Evolutionary conservation across 1,140 invertebrate species (phyloP), one percentile per base, ranked within the genome.

Genomic region (Zaprionus lachaisei): DNA sequence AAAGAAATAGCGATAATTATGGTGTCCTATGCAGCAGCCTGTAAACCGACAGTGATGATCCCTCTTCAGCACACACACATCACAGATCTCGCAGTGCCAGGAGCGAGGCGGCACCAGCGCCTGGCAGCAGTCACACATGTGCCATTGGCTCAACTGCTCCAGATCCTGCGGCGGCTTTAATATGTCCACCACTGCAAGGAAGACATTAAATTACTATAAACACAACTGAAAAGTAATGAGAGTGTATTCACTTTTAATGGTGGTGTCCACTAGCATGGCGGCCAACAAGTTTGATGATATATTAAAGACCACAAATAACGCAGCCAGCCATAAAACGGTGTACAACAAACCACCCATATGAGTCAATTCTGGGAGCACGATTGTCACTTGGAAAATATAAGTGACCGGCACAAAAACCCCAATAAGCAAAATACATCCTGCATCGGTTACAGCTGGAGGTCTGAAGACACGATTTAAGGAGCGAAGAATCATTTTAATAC

Each of bases 41-140:
- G 96, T 96, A 92, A 99, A 99, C 38, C 96, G 96, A 91, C 98
- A 99, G 91, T 99, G 98, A 93, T 99, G 98, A 92, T 99, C 98
- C 79, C 98, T 94, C 92, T 98, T 98, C 5, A 99, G 91, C 49
- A 99, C 96, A 87, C 98, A 99, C 22, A 94, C 93, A 69, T 95
- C 92, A 85, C 98, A 99, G 41, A 94, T 94, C 55, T 94, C 93
- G 87, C 98, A 99, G 92, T 99, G 98, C 95, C 97, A 98, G 4
- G 97, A 95, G 68, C 98, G 94, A 9, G 97, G 97, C n/a, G 98
- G 98, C 12, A 95, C 94, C 31, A 96, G 86, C 9, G 95, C 93
- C 91, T 98, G 96, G 93, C 98, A 99, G 0, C 93, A 91, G 5
- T 94, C 81, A 93, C 98, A 99, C 70, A 97, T 95, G 65, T 95